Evolutionary conservation across 1,140 invertebrate genomes (phyloP).

Genomic region (Asobara japonica): DNA sequence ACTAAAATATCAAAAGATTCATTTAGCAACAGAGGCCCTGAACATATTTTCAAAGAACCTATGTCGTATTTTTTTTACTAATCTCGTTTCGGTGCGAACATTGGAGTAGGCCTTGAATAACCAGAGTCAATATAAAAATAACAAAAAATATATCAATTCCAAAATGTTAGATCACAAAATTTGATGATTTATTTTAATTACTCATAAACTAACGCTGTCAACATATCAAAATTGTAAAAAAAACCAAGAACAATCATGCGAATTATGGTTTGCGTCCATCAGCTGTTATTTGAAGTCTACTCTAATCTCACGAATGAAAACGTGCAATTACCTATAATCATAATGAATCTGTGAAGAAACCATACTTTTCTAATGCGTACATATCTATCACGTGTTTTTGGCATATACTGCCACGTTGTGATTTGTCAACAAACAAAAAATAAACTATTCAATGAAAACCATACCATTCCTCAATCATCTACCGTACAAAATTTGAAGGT

Average conservation of each 20-base stretch:
- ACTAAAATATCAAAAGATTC: too few relatives aligned
- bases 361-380: slow-evolving; percentile 56
- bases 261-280: slow-evolving; percentile 15
- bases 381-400: slow-evolving; percentile 48
- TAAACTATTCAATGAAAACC: slow-evolving; percentile 7
- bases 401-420: slow-evolving; percentile 42
- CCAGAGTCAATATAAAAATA: slow-evolving; percentile 15
- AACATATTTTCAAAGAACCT: too few relatives aligned
- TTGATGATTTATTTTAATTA: not conserved
- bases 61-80: not conserved
- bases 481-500: not conserved
- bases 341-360: slow-evolving; percentile 17
- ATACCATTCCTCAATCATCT: not conserved
- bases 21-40: too few relatives aligned
- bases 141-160: not conserved
- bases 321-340: slow-evolving; percentile 9
- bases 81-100: not conserved
- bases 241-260: not conserved
- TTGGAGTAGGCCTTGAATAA: slow-evolving; percentile 34
- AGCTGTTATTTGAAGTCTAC: slow-evolving; percentile 44
- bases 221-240: not conserved
- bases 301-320: slow-evolving; percentile 40
- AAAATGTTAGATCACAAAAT: not conserved
- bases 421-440: slow-evolving; percentile 45
- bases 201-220: not conserved